phyloP scores from a whole-genome alignment of 2,888 invertebrate species.

The Gortyna flavago region DNA sequence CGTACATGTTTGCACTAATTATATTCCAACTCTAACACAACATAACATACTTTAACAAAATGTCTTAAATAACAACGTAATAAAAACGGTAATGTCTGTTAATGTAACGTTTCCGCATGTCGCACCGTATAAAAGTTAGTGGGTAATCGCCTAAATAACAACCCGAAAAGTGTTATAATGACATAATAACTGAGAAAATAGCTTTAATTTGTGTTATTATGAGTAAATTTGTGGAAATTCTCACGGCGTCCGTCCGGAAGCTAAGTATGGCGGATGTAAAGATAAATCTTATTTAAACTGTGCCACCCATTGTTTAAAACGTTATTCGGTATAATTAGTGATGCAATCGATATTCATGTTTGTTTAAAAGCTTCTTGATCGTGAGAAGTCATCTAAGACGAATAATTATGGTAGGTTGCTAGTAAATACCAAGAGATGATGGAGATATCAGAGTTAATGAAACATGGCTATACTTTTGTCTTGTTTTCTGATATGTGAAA shows the following conservation, averaged over 20 bases:
- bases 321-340: conserved; percentile 66
- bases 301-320: conserved; percentile 65
- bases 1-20: conserved; percentile 12
- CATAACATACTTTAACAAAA: conserved; percentile 23
- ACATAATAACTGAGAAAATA: conserved; percentile 64
- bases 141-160: conserved; percentile 41
- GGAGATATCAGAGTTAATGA: conserved; percentile 41
- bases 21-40: conserved; percentile 15
- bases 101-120: conserved; percentile 51
- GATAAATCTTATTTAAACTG: conserved; percentile 66
- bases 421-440: conserved; percentile 17
- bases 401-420: conserved; percentile 22
- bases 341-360: conserved; percentile 70
- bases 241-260: conserved; percentile 65
- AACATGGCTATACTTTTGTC: conserved; percentile 17
- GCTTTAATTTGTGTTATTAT: conserved; percentile 53
- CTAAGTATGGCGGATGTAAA: conserved; percentile 54
- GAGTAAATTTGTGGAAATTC: conserved; percentile 58
- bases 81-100: conserved; percentile 60
- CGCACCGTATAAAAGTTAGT: conserved; percentile 36
- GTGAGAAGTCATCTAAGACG: conserved; percentile 59
- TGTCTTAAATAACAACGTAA: conserved; percentile 26
- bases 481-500: background rate
- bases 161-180: conserved; percentile 61
- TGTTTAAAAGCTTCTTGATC: conserved; percentile 62